Base-by-base conservation (phyloP, 2,888 invertebrate genomes). In the Polydrusus tereticollis region DNA sequence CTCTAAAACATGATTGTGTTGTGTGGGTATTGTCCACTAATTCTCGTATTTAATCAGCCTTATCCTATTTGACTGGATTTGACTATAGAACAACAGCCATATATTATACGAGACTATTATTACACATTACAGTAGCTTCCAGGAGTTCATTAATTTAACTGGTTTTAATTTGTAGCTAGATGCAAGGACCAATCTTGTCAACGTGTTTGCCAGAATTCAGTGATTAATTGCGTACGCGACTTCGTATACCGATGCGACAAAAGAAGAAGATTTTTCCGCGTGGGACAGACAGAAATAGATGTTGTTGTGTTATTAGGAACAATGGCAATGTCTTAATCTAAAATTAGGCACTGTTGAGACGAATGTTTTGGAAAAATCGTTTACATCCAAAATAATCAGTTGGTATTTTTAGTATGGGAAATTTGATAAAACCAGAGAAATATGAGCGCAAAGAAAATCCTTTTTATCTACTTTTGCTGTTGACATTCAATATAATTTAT, bases 141-240 rank as follows among this genome's bases (percentile, higher is more conserved):
- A 64, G 70, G 47, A 26, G 26, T 70, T 64, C 70, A 70, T 72
- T 72, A 72, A 72, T 72, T 72, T 45, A 38, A n/a, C n/a, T 21
- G 66, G 50, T 36, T 72, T 69, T 72, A 72, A 72, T 72, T 72
- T 72, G 72, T 69, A 69, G 58, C 45, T 63, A 72, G 69, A 72
- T 66, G 65, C 59, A 72, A 60, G 45, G 50, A 62, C 67, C 67
- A 21, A 55, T 64, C 50, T 58, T 55, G 73, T 66, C 73, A 69
- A 36, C 73, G 64, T 45, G 36, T 65, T 68, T 73, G 73, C 69
- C 69, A 73, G 68, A 64, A 41, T 47, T 59, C 36, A 47, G 58
- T 73, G 73, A 73, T 73, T 73, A 73, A 72, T 72, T 5, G 72
- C 47, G 41, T 69, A 38, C 68, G 62, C 18, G 58, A 26, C 72